Base-by-base conservation (phyloP, 2,888 invertebrate species). In the Sarcophaga variegata region DNA sequence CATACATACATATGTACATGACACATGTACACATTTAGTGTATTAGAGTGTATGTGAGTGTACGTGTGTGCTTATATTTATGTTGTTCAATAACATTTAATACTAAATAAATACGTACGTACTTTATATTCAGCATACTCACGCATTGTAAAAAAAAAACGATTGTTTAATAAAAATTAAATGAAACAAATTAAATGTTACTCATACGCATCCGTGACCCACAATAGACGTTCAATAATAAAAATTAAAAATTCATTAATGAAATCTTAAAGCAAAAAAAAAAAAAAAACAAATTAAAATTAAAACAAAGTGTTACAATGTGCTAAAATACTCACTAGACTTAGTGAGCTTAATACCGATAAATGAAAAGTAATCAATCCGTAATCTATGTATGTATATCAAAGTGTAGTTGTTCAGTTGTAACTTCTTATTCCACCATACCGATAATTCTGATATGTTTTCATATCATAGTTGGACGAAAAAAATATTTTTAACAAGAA, bases 31-130 rank as follows among this genome's bases (percentile, higher is more conserved):
- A 54, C 54, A 14, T 54, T 12, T 22, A 22, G 22, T 22, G 22
- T 22, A 22, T 22, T 22, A 22, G 22, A 22, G 22, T 22, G 22
- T 22, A 37, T 37, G 8, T 37, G 37, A 1, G 37, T 37, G 37
- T 37, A 10, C 2, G 2, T 37, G 2, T 10, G 10, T 37, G 37
- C 2, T 37, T 37, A 37, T 54, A 4, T 12, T 14, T 17, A 54
- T 54, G 45, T 64, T 37, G 14, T n/a, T 37, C 47, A 54, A 47
- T 69, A 62, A 67, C 47, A 60, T 69, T 75, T 75, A 75, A 81
- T 81, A 62, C 25, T 49, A 67, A 80, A 64, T 80, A 80, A 76
- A 80, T 77, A 84, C 45, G 59, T 80, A 80, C 66, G 76, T 77
- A 84, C 54, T 81, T 71, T 64, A 49, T 37, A 37, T 37, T 27